Percentiles rank a stretch among this genome's conserved stretches.
phyloP scores from a whole-genome alignment of 2,113 vertebrate species.

The Paratilapia polleni region DNA sequence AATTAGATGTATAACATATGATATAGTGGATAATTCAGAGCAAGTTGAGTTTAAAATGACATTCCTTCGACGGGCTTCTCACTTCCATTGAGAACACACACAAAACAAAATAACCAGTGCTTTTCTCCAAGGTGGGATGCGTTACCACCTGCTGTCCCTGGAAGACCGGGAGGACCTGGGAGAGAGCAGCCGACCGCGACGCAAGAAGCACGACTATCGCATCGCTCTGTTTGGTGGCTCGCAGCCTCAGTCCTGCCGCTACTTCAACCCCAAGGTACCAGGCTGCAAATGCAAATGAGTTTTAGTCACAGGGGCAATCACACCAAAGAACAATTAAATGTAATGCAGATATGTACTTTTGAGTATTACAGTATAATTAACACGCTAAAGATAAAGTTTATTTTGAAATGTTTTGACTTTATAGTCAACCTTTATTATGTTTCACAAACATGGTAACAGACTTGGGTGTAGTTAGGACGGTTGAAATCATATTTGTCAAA shows the following conservation, averaged over 20 bases:
- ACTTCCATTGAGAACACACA: not conserved
- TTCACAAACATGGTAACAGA: not conserved
- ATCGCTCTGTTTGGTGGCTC: slow-evolving; percentile 97
- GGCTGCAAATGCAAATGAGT: slow-evolving; percentile 1
- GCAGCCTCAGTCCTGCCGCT: slow-evolving; percentile 96
- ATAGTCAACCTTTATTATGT: fast-evolving
- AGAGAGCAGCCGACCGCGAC: slow-evolving; percentile 90
- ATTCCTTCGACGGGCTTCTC: not conserved
- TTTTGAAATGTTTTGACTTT: not conserved
- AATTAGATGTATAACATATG: not conserved
- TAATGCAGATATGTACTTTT: not conserved
- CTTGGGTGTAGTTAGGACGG: not conserved
- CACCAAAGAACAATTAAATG: not conserved
- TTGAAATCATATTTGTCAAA: not conserved
- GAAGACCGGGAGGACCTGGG: slow-evolving; percentile 94
- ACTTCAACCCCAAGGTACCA: slow-evolving; percentile 95
- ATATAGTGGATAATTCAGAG: not conserved
- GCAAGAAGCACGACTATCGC: slow-evolving; percentile 94
- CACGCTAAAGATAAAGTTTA: not conserved
- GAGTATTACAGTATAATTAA: not conserved
- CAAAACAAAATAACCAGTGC: not conserved
- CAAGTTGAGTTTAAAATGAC: too few relatives aligned
- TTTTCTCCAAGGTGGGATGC: slow-evolving; percentile 71
- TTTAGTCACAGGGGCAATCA: not conserved
- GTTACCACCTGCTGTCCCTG: slow-evolving; percentile 72